phyloP scores from a whole-genome alignment of 2,113 vertebrate genomes.

The Melanotaenia duboulayi region DNA sequence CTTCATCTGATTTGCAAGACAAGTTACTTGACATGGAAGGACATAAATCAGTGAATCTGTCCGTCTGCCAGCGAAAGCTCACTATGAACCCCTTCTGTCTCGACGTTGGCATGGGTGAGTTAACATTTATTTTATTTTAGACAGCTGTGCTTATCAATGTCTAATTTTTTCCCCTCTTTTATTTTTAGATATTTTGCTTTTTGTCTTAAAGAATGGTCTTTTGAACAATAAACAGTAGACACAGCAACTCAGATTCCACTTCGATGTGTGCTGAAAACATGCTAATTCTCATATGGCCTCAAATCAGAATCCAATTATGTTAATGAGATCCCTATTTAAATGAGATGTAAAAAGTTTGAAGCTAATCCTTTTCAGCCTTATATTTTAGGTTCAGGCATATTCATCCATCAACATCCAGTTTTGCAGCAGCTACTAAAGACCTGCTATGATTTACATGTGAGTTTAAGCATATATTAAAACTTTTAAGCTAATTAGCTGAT shows the following conservation, averaged over 20 bases:
- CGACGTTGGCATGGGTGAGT: constrained; percentile 76
- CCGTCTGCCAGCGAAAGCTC: constrained; percentile 30
- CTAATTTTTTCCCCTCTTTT: background rate
- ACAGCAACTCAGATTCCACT: too few relatives aligned
- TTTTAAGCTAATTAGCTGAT: constrained; percentile 36
- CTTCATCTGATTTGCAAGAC: constrained; percentile 46
- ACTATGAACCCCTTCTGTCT: constrained; percentile 79
- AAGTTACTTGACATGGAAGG: constrained; percentile 54
- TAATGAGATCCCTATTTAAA: too few relatives aligned
- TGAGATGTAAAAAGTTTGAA: too few relatives aligned
- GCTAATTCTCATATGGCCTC: too few relatives aligned
- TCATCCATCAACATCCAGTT: background rate
- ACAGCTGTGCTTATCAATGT: background rate
- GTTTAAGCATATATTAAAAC: constrained; percentile 3
- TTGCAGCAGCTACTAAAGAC: constrained; percentile 1
- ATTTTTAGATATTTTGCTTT: too few relatives aligned
- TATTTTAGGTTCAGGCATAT: background rate
- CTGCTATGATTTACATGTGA: constrained; percentile 29
- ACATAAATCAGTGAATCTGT: constrained; percentile 48
- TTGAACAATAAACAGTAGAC: too few relatives aligned
- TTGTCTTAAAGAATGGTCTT: too few relatives aligned
- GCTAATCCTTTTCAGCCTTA: too few relatives aligned
- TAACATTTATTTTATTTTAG: background rate
- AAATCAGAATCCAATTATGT: too few relatives aligned
- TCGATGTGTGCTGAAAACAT: too few relatives aligned